Base-by-base conservation (phyloP, 2,888 invertebrate species). In the Pollenia amentaria region DNA sequence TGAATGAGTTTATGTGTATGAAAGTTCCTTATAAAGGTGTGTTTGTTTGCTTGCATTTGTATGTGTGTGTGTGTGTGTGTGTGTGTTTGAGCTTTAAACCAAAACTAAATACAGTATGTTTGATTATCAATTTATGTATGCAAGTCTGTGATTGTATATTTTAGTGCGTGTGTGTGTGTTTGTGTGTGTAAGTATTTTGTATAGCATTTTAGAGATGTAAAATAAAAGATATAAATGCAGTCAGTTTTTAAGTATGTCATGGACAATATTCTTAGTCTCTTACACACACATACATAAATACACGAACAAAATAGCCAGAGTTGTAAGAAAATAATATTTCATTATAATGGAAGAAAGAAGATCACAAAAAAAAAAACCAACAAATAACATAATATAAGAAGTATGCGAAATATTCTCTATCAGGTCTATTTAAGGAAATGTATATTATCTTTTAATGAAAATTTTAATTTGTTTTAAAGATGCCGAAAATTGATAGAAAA, bases 221-320 rank as follows among this genome's bases (percentile, higher is more conserved):
- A 65, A 70, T 57, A 60, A 64, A 64, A 85, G 76, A 86, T 79
- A 83, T 70, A 86, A 79, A 79, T 73, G 81, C 76, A 77, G 79
- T 73, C 42, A 76, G 72, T 70, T 73, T 75, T 51, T 16, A 87
- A 84, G 75, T 87, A 64, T 87, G 87, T 87, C 87, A 87, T 87
- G 87, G 87, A 87, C 87, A 82, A 80, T 55, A 53, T 76, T 83
- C 72, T 78, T 72, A 77, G 64, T 65, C 40, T 53, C 29, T 44
- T 6, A 64, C 11, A 65, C 16, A 29, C 14, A 42, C 1, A 10
- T 6, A 48, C n/a, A 21, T 12, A 38, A 12, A 29, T 2, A 44
- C 0, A 57, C 53, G 3, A 21, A 46, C 38, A 44, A 9, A 7
- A 16, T 4, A 48, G 10, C 21, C 48, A 46, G 21, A 57, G 72